Base-by-base conservation (phyloP, 2,113 vertebrate genomes). In the Opisthocomus hoazin region DNA sequence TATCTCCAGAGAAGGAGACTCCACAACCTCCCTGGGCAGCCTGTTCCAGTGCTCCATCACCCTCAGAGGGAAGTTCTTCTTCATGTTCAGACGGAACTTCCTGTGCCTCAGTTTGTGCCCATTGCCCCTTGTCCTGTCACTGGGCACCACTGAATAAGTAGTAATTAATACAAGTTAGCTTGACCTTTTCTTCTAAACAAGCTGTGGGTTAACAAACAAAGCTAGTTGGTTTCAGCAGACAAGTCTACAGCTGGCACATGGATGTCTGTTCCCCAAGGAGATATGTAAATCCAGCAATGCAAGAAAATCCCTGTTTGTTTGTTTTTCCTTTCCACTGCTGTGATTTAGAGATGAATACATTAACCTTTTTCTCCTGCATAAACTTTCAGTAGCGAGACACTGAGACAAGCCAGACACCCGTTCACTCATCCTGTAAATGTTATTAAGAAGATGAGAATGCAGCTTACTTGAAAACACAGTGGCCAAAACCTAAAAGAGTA, bases 301-400 rank as follows among this genome's bases (percentile, higher is more conserved):
- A 83, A 83, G 68, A 93, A 96, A 93, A 92, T 60, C 27, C 41
- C 11, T 23, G 30, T 32, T 20, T 56, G 32, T 46, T 58, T 56
- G 48, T 34, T 54, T 18, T 26, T 1, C 2, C 5, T 64, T 84
- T 37, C 24, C 22, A 36, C 20, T 58, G 61, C 34, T 82, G 12
- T 63, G 63, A 86, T 76, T 95, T 88, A 71, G 30, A 94, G 63
- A 54, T 89, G 80, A 95, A 96, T 92, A 84, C 39, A 87, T 80
- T 95, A 84, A 97, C 91, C 91, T 96, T 97, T 96, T 87, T 18
- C 19, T 68, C 22, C 63, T 30, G 54, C 75, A 84, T 70, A 95
- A 89, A 84, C 83, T 82, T 73, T 32, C 41, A 43, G 36, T 5
- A 63, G 37, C 46, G 87, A 85, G 92, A 54, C 37, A 61, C 4